Evolutionary conservation across 2,113 vertebrate genomes (phyloP).

Genomic region (Collichthys lucidus): DNA sequence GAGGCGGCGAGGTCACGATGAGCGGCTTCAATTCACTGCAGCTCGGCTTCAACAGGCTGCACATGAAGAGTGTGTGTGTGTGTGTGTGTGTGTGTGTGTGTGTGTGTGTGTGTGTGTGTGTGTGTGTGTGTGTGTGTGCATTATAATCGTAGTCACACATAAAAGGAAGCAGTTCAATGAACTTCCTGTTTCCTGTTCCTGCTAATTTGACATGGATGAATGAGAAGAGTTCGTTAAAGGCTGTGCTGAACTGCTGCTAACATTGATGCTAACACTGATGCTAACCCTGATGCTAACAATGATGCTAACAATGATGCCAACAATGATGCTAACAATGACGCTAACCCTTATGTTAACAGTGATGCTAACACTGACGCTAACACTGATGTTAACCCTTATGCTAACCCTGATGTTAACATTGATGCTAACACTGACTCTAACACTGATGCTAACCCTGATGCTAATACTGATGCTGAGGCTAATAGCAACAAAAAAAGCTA

Average conservation of each 20-base stretch:
- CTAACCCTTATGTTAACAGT: too few relatives aligned
- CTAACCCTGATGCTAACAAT: background rate
- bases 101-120: background rate
- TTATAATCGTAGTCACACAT: conserved; percentile 44
- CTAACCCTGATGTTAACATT: too few relatives aligned
- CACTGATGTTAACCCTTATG: too few relatives aligned
- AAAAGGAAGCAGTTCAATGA: conserved; percentile 33
- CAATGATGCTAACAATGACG: too few relatives aligned
- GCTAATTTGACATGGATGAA: conserved; percentile 29
- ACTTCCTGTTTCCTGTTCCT: conserved; percentile 35
- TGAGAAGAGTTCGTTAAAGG: too few relatives aligned
- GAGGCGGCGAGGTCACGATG: background rate
- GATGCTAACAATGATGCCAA: too few relatives aligned
- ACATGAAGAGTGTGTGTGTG: conserved; percentile 1
- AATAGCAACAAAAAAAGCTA: too few relatives aligned
- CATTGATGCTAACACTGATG: too few relatives aligned
- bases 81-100: background rate
- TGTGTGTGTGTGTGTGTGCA: background rate
- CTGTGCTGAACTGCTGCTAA: too few relatives aligned
- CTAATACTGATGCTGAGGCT: too few relatives aligned
- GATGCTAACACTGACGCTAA: too few relatives aligned
- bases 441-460: too few relatives aligned
- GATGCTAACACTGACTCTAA: background rate
- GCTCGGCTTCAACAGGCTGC: conserved; percentile 28
- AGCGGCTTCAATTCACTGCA: conserved; percentile 9